Conservation (phyloP, 2,113 vertebrate species). For the Chionis minor region DNA sequence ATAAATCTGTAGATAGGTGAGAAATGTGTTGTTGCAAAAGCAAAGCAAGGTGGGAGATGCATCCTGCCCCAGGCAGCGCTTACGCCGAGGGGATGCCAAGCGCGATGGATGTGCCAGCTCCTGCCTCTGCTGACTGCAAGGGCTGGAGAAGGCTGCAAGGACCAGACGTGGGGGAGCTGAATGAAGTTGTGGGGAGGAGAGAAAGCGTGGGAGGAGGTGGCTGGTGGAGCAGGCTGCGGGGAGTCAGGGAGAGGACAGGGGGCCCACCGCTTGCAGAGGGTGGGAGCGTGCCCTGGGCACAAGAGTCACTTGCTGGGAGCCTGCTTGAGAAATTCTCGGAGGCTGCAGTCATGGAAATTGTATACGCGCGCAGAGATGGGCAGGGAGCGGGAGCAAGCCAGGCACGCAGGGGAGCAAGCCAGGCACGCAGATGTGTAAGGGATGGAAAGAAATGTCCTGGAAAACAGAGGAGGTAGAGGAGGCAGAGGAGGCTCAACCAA, state of each 20-base stretch:
- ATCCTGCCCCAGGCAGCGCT: not conserved
- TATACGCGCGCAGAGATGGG: accelerated
- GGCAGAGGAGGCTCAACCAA: not conserved
- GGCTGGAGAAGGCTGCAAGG: not conserved
- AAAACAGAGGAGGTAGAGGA: not conserved
- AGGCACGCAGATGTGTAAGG: not conserved
- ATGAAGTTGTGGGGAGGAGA: not conserved
- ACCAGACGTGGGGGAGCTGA: not conserved
- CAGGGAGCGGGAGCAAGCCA: not conserved
- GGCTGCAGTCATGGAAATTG: constrained; percentile 34
- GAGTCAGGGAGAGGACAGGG: constrained; percentile 33
- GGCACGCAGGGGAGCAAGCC: not conserved
- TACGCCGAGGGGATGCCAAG: not conserved
- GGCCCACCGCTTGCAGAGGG: not conserved
- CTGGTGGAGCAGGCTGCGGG: not conserved
- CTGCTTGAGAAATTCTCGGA: not conserved
- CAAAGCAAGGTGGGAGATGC: not conserved
- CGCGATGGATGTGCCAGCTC: not conserved
- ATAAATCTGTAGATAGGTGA: not conserved
- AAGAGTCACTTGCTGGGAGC: not conserved
- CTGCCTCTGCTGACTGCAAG: not conserved
- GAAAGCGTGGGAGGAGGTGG: not conserved
- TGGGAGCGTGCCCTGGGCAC: constrained; percentile 31
- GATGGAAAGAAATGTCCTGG: not conserved
- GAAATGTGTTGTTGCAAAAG: not conserved